Conservation (phyloP, 2,797 vertebrate genomes). For the Columba guinea region DNA sequence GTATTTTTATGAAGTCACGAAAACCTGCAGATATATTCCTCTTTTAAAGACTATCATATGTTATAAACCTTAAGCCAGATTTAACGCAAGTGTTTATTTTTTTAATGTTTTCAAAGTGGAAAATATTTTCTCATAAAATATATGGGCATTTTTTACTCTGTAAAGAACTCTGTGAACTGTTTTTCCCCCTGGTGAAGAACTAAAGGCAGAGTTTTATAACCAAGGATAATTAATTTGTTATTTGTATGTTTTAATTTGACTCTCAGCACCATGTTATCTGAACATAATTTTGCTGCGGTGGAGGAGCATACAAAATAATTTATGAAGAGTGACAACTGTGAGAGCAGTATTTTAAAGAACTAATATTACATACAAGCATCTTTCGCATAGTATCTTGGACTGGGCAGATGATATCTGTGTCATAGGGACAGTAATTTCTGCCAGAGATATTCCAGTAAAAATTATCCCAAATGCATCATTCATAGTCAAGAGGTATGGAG, state of each 20-base stretch:
- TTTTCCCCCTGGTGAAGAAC: not conserved
- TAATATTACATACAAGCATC: not conserved
- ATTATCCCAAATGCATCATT: not conserved
- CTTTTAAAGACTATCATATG: constrained; percentile 67
- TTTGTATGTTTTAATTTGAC: not conserved
- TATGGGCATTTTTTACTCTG: not conserved
- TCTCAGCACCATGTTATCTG: not conserved
- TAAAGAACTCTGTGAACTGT: not conserved
- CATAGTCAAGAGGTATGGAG: not conserved
- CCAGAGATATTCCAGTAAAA: not conserved
- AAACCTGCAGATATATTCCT: constrained; percentile 69
- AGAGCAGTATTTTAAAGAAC: not conserved
- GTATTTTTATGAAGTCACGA: constrained; percentile 63
- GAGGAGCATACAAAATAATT: not conserved
- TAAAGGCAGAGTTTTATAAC: constrained; percentile 9
- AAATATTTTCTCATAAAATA: constrained; percentile 43
- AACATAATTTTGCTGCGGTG: not conserved
- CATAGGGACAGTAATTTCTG: not conserved
- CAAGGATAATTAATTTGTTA: not conserved
- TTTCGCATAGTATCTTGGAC: not conserved
- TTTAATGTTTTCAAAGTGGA: constrained; percentile 46
- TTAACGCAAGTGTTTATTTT: constrained; percentile 44
- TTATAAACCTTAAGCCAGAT: constrained; percentile 61
- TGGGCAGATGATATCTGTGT: not conserved
- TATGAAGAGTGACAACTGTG: not conserved